Conservation (phyloP, 2,113 vertebrate species). For the Peromyscus californicus region DNA sequence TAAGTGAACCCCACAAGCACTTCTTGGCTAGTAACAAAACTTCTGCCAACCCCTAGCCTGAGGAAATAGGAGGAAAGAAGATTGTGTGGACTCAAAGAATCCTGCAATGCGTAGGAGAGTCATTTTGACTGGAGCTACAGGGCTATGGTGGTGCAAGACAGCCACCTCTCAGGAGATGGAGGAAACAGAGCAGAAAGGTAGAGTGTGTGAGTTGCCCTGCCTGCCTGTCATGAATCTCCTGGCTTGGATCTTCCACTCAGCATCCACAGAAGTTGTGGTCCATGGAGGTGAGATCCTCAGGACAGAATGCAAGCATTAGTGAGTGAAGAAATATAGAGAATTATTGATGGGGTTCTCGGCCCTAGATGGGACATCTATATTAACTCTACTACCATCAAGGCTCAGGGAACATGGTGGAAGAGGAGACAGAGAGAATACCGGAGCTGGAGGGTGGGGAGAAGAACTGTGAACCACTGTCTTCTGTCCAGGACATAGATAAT, state of each 20-base stretch:
- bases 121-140: not conserved
- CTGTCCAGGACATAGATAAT: not conserved
- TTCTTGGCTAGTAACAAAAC: not conserved
- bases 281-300: not conserved
- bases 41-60: not conserved
- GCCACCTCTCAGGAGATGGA: not conserved
- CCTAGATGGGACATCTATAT: not conserved
- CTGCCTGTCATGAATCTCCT: not conserved
- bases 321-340: not conserved
- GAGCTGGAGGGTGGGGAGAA: not conserved
- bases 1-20: not conserved
- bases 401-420: not conserved
- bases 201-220: too few species aligned
- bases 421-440: not conserved
- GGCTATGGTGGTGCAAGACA: not conserved
- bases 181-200: not conserved
- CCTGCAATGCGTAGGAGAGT: not conserved
- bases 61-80: not conserved
- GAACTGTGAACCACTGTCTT: not conserved
- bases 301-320: not conserved
- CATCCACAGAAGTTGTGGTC: too few species aligned
- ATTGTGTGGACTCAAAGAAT: not conserved
- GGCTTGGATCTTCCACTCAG: not conserved
- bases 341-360: not conserved
- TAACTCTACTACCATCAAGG: not conserved